Percentiles rank a stretch among this genome's conserved stretches.
Conservation (phyloP, 2,888 invertebrate genomes). For the Caenorhabditis sp. region DNA sequence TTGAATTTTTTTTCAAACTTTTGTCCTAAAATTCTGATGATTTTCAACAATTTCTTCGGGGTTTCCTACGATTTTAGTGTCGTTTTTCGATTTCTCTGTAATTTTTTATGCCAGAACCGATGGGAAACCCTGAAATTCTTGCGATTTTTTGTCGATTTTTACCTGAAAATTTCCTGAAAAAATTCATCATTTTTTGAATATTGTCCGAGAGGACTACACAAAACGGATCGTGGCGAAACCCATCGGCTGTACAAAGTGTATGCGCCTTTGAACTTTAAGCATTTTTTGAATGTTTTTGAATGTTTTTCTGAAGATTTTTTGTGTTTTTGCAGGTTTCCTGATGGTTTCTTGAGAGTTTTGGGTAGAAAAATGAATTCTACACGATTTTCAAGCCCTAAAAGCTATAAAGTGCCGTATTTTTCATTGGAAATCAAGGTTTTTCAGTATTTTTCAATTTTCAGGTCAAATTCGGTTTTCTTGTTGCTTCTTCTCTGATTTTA, state of each 20-base stretch:
- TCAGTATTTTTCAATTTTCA: no score
- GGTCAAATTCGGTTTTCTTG: no score
- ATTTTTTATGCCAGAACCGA: neutral
- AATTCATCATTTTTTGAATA: no score
- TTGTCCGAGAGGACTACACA: conserved; percentile 10
- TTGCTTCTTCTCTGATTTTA: no score
- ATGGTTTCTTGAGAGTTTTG: no score
- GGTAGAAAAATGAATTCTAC: no score
- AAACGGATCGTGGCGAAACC: neutral
- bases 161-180: neutral
- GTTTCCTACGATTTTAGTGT: neutral
- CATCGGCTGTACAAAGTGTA: neutral
- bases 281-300: neutral
- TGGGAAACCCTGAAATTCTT: neutral
- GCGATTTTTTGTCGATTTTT: neutral
- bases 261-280: no score
- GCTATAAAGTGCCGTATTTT: no score
- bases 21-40: neutral
- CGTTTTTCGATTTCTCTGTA: neutral
- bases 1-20: neutral
- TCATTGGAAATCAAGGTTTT: no score
- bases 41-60: neutral
- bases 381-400: no score
- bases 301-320: neutral
- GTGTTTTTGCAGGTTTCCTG: neutral